These are phyloP conservation scores for Stramonita haemastoma DNA, from an alignment of 2,888 invertebrate species.

Conservation along the genomic window DNA sequence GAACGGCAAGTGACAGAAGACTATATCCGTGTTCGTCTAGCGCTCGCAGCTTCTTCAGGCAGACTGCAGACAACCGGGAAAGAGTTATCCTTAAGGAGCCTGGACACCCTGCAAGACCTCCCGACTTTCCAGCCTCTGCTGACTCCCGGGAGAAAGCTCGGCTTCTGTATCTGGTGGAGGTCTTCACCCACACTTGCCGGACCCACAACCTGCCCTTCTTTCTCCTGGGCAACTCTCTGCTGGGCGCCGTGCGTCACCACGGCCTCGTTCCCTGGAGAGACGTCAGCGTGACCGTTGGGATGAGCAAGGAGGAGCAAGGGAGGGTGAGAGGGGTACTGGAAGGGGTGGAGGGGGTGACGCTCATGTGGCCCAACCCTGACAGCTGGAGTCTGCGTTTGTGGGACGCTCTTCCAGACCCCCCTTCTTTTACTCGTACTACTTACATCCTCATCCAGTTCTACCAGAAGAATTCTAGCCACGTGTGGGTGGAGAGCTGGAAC, in stretches of 20 bases:
- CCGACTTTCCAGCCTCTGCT: constrained; percentile 46
- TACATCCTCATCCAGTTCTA: constrained; percentile 59
- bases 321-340: constrained; percentile 48
- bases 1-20: constrained; percentile 21
- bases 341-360: constrained; percentile 46
- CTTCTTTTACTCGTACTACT: constrained; percentile 46
- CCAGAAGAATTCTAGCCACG: constrained; percentile 60
- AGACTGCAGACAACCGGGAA: no score
- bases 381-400: constrained; percentile 59
- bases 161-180: constrained; percentile 42
- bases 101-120: constrained; percentile 24
- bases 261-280: constrained; percentile 65
- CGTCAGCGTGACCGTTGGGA: constrained; percentile 56
- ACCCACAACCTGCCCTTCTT: constrained; percentile 40
- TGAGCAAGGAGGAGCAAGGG: constrained; percentile 51
- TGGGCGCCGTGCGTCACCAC: constrained; percentile 55
- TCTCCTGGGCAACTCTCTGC: constrained; percentile 43
- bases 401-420: constrained; percentile 47
- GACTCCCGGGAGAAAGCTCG: constrained; percentile 43
- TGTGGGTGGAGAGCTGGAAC: constrained; percentile 51
- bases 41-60: constrained; percentile 13
- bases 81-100: not conserved
- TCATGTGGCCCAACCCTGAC: constrained; percentile 48
- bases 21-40: constrained; percentile 35
- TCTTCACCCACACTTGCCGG: constrained; percentile 41